Evolutionary conservation across 2,797 vertebrate genomes (phyloP).

Genomic region (Strix occidentalis): DNA sequence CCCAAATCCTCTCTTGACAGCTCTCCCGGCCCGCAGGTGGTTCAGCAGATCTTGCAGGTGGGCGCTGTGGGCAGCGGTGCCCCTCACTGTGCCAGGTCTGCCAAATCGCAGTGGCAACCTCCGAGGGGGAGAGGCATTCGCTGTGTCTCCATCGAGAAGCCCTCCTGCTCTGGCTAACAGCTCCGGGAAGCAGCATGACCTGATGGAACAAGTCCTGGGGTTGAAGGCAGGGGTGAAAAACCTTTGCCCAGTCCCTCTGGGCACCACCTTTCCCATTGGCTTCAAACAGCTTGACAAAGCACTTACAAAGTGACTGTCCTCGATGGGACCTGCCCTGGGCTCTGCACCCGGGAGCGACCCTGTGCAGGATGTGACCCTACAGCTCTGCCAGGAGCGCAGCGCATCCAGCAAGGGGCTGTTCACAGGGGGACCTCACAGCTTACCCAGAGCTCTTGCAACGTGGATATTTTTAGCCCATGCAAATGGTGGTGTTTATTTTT

Average conservation of each 20-base stretch:
- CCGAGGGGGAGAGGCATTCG: rapidly evolving
- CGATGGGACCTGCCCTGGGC: neutral
- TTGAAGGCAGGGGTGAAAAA: neutral
- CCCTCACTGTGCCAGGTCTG: neutral
- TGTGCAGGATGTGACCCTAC: rapidly evolving
- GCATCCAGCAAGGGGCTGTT: neutral
- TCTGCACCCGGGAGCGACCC: neutral
- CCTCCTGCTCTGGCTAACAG: rapidly evolving
- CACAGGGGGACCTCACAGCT: neutral
- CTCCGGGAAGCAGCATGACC: rapidly evolving
- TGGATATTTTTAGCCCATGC: neutral
- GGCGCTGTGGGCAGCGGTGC: neutral
- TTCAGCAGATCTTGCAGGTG: neutral
- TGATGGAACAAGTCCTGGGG: neutral
- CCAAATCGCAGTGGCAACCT: neutral
- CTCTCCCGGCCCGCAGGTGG: neutral
- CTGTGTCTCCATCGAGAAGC: neutral
- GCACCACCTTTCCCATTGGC: neutral
- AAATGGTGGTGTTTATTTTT: neutral
- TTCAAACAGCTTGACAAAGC: neutral
- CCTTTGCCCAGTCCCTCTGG: neutral
- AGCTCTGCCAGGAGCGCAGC: neutral
- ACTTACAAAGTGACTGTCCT: neutral
- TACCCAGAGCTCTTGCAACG: neutral
- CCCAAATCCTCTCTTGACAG: neutral